phyloP scores from a whole-genome alignment of 1,140 invertebrate genomes.

The Oreohelix idahoensis region DNA sequence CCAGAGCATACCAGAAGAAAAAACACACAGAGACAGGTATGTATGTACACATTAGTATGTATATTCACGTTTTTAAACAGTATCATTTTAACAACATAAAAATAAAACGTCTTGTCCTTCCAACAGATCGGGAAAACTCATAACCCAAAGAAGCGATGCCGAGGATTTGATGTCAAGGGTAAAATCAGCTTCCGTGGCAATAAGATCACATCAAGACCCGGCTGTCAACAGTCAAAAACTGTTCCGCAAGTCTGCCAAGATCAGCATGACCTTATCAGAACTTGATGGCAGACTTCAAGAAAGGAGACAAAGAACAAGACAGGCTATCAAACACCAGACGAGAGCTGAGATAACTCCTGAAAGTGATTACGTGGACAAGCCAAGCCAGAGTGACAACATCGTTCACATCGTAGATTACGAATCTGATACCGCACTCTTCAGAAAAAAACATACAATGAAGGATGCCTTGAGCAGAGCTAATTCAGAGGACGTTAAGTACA shows the following conservation, averaged over 20 bases:
- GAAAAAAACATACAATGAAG: neutral
- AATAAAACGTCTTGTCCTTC: no score
- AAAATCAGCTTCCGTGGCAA: neutral
- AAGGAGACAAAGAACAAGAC: neutral
- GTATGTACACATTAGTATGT: no score
- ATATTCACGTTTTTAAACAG: no score
- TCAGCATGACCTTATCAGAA: conserved; percentile 12
- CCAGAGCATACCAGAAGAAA: no score
- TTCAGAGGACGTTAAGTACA: conserved; percentile 14
- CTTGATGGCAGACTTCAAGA: neutral
- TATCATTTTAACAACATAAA: no score
- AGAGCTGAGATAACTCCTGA: neutral
- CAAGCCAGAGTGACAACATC: neutral
- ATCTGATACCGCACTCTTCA: neutral
- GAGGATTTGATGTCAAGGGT: neutral
- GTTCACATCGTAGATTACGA: neutral
- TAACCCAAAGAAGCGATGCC: neutral
- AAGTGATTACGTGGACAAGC: neutral
- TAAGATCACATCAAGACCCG: neutral
- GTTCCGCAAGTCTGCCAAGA: neutral
- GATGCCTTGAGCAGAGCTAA: conserved; percentile 9
- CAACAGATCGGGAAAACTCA: conserved; percentile 3
- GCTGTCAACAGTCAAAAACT: neutral
- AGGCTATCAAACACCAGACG: no score
- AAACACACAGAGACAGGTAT: no score